Evolutionary conservation across 1,140 invertebrate species (phyloP).

Genomic region (Anastrepha ludens): DNA sequence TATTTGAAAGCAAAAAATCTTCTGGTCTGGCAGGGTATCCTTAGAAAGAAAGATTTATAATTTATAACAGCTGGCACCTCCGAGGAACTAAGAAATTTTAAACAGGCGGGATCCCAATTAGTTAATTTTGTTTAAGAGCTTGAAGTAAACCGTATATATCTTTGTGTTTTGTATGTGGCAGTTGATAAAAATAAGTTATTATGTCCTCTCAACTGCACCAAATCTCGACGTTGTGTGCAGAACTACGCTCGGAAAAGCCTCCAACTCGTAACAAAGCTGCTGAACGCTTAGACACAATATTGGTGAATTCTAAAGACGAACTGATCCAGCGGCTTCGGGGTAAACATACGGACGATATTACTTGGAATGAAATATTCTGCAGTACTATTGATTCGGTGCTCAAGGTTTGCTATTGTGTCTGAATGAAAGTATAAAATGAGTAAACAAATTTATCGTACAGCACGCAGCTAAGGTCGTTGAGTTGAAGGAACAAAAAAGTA

Average conservation of each 20-base stretch:
- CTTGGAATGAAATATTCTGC: slow-evolving; percentile 54
- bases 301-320: slow-evolving; percentile 54
- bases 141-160: neutral
- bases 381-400: slow-evolving; percentile 49
- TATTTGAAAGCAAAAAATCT: no score
- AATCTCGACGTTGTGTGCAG: slow-evolving; percentile 54
- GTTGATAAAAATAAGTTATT: neutral
- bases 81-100: neutral
- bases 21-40: no score
- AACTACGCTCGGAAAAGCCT: slow-evolving; percentile 55
- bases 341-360: slow-evolving; percentile 34
- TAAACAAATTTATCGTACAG: neutral
- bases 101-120: neutral
- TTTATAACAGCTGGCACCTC: neutral
- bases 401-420: neutral
- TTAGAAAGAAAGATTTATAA: neutral
- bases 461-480: slow-evolving; percentile 57
- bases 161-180: neutral
- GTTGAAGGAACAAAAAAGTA: slow-evolving; percentile 45
- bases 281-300: slow-evolving; percentile 55
- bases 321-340: slow-evolving; percentile 31
- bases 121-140: neutral
- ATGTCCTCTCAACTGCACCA: slow-evolving; percentile 52
- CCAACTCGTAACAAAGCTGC: slow-evolving; percentile 56
- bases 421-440: neutral